phyloP scores from a whole-genome alignment of 2,888 invertebrate species.

The Tethea ocularis region DNA sequence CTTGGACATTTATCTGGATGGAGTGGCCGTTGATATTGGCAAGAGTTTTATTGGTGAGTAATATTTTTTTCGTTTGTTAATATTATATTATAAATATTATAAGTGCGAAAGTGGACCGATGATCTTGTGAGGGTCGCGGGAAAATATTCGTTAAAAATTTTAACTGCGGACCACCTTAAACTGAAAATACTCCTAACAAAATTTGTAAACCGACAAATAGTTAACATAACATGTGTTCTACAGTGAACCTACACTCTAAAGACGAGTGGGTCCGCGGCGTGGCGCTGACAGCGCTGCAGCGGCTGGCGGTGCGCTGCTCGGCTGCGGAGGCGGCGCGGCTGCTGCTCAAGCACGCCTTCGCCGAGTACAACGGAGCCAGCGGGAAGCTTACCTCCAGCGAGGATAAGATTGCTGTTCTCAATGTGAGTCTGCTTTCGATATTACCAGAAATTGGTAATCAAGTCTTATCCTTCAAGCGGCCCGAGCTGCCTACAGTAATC shows the following conservation, averaged over 20 bases:
- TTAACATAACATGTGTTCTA: too few relatives aligned
- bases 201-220: too few relatives aligned
- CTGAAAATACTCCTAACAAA: too few relatives aligned
- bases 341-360: slow-evolving; percentile 88
- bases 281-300: slow-evolving; percentile 88
- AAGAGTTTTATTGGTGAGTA: slow-evolving; percentile 90
- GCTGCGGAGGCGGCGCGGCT: slow-evolving; percentile 86
- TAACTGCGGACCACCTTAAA: too few relatives aligned
- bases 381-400: slow-evolving; percentile 95
- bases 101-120: too few relatives aligned
- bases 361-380: slow-evolving; percentile 93
- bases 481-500: too few relatives aligned
- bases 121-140: too few relatives aligned
- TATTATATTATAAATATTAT: too few relatives aligned
- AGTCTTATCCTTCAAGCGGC: too few relatives aligned
- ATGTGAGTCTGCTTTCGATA: slow-evolving; percentile 71
- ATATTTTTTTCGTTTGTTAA: too few relatives aligned
- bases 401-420: slow-evolving; percentile 93
- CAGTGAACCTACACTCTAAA: slow-evolving; percentile 93
- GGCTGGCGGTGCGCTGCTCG: slow-evolving; percentile 89
- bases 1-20: slow-evolving; percentile 89
- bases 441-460: too few relatives aligned
- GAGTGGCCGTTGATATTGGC: slow-evolving; percentile 90
- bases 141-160: too few relatives aligned
- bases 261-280: slow-evolving; percentile 90